Conservation (phyloP, 1,140 invertebrate genomes). For the Drosophila melanica region DNA sequence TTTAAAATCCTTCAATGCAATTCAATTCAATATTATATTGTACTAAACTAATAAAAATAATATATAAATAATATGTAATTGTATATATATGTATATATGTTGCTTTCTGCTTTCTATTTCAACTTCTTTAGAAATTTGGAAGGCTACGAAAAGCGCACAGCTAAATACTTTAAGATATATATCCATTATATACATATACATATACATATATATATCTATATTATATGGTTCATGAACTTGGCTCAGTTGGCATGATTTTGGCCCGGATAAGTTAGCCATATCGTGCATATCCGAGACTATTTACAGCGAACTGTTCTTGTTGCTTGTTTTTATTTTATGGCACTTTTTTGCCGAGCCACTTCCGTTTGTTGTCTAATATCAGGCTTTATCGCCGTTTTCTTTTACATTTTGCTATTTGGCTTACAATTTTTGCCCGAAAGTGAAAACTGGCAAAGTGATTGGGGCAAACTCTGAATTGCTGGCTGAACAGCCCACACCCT, state of each 20-base stretch:
- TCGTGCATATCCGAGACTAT: neutral
- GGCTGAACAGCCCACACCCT: slow-evolving; percentile 2
- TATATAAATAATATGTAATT: too few species aligned
- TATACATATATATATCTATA: neutral
- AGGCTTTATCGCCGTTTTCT: slow-evolving; percentile 19
- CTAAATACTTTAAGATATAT: neutral
- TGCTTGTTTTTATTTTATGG: slow-evolving; percentile 1
- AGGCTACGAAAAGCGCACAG: too few species aligned
- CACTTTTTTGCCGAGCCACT: neutral
- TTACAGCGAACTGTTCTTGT: neutral
- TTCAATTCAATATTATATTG: too few species aligned
- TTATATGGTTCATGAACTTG: neutral
- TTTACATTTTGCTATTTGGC: slow-evolving; percentile 12
- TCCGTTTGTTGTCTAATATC: slow-evolving; percentile 15
- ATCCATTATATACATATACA: neutral
- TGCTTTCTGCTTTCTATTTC: too few species aligned
- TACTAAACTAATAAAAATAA: too few species aligned
- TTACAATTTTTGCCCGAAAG: slow-evolving; percentile 33
- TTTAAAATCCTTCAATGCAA: too few species aligned
- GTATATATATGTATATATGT: too few species aligned
- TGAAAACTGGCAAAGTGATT: slow-evolving; percentile 42
- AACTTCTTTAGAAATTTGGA: too few species aligned
- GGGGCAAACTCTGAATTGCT: slow-evolving; percentile 4
- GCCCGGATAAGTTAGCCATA: neutral
- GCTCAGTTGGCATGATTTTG: neutral